Conservation (phyloP, 2,113 vertebrate genomes). For the Chamaetylas fuelleborni region DNA sequence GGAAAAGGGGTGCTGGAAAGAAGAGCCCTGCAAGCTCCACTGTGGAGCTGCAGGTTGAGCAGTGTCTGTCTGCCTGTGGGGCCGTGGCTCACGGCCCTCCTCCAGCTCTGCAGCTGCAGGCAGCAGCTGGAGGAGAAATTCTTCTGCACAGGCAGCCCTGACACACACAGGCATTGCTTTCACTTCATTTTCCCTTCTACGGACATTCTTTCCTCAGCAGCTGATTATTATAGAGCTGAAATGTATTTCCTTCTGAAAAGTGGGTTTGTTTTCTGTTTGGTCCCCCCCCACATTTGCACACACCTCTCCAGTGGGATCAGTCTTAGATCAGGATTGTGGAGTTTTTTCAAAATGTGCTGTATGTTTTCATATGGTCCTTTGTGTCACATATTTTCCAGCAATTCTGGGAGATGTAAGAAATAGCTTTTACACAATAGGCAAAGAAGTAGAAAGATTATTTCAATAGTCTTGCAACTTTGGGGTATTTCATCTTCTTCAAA, state of each 20-base stretch:
- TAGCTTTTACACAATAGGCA: not conserved
- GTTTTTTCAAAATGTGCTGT: not conserved
- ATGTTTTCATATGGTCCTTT: not conserved
- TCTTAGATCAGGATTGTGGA: not conserved
- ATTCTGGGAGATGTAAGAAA: not conserved
- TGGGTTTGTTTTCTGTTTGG: not conserved
- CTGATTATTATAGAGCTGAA: not conserved
- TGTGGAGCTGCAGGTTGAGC: not conserved
- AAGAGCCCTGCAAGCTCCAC: not conserved
- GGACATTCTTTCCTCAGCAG: not conserved
- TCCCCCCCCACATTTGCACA: rapidly evolving
- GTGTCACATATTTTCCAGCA: not conserved
- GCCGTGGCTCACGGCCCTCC: rapidly evolving
- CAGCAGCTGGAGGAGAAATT: not conserved
- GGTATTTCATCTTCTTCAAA: slow-evolving; percentile 44
- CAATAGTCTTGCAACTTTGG: slow-evolving; percentile 1
- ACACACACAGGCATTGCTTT: rapidly evolving
- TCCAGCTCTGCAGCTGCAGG: not conserved
- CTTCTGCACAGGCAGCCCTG: not conserved
- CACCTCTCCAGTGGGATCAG: not conserved
- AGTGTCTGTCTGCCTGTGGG: not conserved
- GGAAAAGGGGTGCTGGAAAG: not conserved
- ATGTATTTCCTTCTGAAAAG: not conserved
- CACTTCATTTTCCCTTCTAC: not conserved
- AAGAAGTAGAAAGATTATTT: not conserved